Percentiles rank a stretch among this genome's conserved stretches.
Evolutionary conservation across 2,113 vertebrate genomes (phyloP).

Genomic region (Pyxicephalus adspersus): DNA sequence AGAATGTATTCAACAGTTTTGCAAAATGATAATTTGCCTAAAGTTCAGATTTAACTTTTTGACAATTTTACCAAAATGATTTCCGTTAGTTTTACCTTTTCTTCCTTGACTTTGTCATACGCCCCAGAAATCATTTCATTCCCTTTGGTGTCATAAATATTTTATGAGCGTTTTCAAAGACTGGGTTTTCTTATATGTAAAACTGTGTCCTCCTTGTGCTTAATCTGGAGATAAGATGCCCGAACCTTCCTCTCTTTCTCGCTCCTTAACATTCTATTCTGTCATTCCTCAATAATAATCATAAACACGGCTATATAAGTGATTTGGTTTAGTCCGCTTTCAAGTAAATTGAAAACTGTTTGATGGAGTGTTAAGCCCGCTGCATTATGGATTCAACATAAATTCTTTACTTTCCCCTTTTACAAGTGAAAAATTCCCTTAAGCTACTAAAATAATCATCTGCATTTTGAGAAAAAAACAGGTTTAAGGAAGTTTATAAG

Average conservation of each 20-base stretch:
- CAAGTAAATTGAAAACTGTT: slow-evolving; percentile 65
- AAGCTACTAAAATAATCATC: slow-evolving; percentile 63
- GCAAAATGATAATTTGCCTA: too few species aligned
- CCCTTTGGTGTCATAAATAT: slow-evolving; percentile 14
- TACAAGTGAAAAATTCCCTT: slow-evolving; percentile 60
- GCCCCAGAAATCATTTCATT: slow-evolving; percentile 22
- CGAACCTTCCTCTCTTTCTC: not conserved
- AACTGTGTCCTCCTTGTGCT: slow-evolving; percentile 24
- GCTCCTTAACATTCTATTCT: not conserved
- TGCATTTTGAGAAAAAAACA: slow-evolving; percentile 64
- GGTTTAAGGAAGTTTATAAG: slow-evolving; percentile 60
- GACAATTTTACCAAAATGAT: too few species aligned
- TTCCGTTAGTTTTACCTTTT: not conserved
- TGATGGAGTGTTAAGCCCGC: slow-evolving; percentile 62
- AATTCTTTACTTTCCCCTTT: slow-evolving; percentile 57
- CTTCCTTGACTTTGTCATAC: not conserved
- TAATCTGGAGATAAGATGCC: slow-evolving; percentile 29
- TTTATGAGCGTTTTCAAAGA: not conserved
- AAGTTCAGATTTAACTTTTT: too few species aligned
- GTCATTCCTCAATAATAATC: slow-evolving; percentile 57
- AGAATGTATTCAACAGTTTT: too few species aligned
- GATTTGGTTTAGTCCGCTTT: slow-evolving; percentile 61
- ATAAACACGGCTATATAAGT: slow-evolving; percentile 35
- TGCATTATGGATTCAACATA: slow-evolving; percentile 64
- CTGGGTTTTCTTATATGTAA: not conserved